Conservation (phyloP, 1,140 invertebrate species). For the Marisa cornuarietis region DNA sequence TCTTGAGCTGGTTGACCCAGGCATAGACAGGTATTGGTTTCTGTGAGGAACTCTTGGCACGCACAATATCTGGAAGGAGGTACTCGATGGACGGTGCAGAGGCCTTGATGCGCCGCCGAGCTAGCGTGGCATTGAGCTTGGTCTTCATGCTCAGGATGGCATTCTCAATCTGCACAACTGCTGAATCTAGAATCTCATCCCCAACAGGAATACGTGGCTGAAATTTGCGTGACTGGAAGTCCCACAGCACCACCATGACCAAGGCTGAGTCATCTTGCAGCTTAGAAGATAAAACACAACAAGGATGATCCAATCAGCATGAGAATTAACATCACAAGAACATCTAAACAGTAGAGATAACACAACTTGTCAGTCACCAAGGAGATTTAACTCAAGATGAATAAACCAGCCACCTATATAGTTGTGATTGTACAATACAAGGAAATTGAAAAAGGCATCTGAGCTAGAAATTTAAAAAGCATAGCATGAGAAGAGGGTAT, state of each 20-base stretch:
- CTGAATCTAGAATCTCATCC: slow-evolving; percentile 33
- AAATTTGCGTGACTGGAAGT: slow-evolving; percentile 55
- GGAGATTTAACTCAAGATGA: too few relatives aligned
- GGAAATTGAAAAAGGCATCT: too few relatives aligned
- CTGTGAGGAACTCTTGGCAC: slow-evolving; percentile 42
- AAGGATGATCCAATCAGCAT: too few relatives aligned
- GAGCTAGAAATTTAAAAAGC: too few relatives aligned
- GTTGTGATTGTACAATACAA: too few relatives aligned
- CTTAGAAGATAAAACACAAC: slow-evolving; percentile 28
- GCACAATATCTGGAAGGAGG: slow-evolving; percentile 53
- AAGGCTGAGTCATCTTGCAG: slow-evolving; percentile 38
- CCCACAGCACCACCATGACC: slow-evolving; percentile 56
- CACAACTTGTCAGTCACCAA: too few relatives aligned
- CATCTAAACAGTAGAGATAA: too few relatives aligned
- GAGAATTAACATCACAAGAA: too few relatives aligned
- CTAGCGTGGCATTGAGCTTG: slow-evolving; percentile 48
- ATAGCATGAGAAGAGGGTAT: too few relatives aligned
- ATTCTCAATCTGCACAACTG: slow-evolving; percentile 41
- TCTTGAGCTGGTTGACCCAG: slow-evolving; percentile 59
- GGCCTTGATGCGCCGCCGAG: slow-evolving; percentile 49
- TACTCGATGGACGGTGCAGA: slow-evolving; percentile 48
- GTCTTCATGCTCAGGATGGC: slow-evolving; percentile 44
- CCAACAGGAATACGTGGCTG: slow-evolving; percentile 39
- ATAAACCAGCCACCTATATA: too few relatives aligned
- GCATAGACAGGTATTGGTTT: slow-evolving; percentile 45